Base-by-base conservation (phyloP, 2,113 vertebrate species). In the Notarius quadriscutis region DNA sequence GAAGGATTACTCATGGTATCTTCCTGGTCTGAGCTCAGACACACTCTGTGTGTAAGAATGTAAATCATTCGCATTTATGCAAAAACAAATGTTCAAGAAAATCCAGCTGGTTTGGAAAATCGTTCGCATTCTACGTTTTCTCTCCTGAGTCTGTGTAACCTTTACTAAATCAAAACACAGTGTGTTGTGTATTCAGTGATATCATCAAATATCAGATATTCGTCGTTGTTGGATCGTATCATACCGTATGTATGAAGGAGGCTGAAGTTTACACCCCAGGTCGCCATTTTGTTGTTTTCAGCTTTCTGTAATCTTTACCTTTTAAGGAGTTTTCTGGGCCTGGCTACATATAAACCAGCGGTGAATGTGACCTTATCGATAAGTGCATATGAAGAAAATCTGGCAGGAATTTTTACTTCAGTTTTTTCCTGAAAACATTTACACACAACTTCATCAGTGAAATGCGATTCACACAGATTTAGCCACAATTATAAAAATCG, bases 1-100 rank as follows among this genome's bases (percentile, higher is more conserved):
- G 18, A 55, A 62, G 10, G 22, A 86, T 78, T 79, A 67, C 62
- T 80, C 79, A 87, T 27, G n/a, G 58, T 53, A 25, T 80, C 48
- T 63, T 80, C 5, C 17, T 63, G 71, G 58, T 50, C 69, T 74
- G 85, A 55, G 75, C 18, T 87, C 65, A 69, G 50, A 72, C 15
- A 50, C 20, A 72, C 27, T 62, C 57, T 53, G 3, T 80, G n/a
- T 60, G 22, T 60, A 75, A 60, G 57, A 74, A 48, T 60, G 27
- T 20, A 55, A 79, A 79, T 78, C 75, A 53, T 27, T 50, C 8
- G 4, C 22, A 53, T 51, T 41, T 20, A n/a, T 12, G 11, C 25
- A 63, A 22, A 22, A 22, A 62, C 22, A 6, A 25, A n/a, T 34
- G 30, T 41, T 48, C 14, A 30, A 41, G 34, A 74, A 15, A 50